Evolutionary conservation across 1,140 invertebrate genomes (phyloP).

Genomic region (Drosophila melanica): DNA sequence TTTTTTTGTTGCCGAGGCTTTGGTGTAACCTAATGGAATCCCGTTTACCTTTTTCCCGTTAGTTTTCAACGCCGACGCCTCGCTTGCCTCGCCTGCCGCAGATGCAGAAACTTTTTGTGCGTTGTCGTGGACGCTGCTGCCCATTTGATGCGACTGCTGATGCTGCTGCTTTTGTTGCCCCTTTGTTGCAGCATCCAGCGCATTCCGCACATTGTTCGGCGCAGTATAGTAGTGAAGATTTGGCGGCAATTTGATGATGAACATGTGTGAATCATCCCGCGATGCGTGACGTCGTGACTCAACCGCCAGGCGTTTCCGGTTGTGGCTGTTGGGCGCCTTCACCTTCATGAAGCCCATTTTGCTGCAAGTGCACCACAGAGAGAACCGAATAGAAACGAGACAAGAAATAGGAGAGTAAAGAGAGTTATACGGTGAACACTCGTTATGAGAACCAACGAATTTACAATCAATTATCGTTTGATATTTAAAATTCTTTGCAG

Average conservation of each 20-base stretch:
- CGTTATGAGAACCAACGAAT: too few species aligned
- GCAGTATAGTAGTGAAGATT: conserved; percentile 91
- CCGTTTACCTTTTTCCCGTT: conserved; percentile 84
- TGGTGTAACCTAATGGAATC: conserved; percentile 82
- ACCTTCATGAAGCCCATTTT: conserved; percentile 86
- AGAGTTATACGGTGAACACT: too few species aligned
- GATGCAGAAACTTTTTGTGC: conserved; percentile 38
- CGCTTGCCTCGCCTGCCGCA: conserved; percentile 16
- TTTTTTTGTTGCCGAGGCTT: conserved; percentile 43
- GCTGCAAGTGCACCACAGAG: conserved; percentile 52
- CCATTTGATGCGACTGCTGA: conserved; percentile 33
- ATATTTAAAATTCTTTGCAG: too few species aligned
- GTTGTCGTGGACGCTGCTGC: conserved; percentile 55
- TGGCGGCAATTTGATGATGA: conserved; percentile 91
- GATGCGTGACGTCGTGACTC: conserved; percentile 88
- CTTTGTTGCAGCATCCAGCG: conserved; percentile 40
- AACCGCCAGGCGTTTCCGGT: conserved; percentile 89
- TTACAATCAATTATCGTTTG: too few species aligned
- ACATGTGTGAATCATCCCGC: conserved; percentile 91
- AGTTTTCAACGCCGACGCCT: conserved; percentile 78
- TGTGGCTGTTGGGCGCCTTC: conserved; percentile 86
- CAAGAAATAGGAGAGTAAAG: too few species aligned
- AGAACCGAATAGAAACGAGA: neutral
- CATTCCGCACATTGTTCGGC: conserved; percentile 82
- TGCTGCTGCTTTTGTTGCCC: conserved; percentile 31